Conservation (phyloP, 1,140 invertebrate genomes). For the Drosophila simulans region DNA sequence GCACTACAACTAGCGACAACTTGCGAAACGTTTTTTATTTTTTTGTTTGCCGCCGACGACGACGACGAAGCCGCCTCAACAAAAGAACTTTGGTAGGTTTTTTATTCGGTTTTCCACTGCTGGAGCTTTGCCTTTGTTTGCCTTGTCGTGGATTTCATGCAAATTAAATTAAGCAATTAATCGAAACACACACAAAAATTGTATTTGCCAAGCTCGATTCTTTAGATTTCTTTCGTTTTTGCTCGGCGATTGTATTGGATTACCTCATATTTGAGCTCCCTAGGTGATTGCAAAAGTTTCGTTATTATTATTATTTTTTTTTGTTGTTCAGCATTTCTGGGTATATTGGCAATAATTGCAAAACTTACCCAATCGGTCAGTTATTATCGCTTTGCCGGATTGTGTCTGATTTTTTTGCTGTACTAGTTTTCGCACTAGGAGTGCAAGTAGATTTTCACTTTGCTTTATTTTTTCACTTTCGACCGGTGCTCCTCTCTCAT, state of each 20-base stretch:
- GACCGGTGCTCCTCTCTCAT: slow-evolving; percentile 19
- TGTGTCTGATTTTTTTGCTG: slow-evolving; percentile 5
- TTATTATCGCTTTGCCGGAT: slow-evolving; percentile 29
- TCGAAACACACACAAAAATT: slow-evolving; percentile 44
- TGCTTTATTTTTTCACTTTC: slow-evolving; percentile 22
- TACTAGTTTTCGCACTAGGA: slow-evolving; percentile 16
- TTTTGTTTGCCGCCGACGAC: slow-evolving; percentile 38
- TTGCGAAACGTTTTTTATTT: slow-evolving; percentile 42
- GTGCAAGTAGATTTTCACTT: slow-evolving; percentile 7
- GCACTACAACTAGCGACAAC: slow-evolving; percentile 28
- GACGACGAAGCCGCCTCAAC: slow-evolving; percentile 47
- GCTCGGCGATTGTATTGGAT: slow-evolving; percentile 34
- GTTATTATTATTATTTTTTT: slow-evolving; percentile 16
- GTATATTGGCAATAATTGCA: slow-evolving; percentile 40
- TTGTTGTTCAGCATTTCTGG: slow-evolving; percentile 1
- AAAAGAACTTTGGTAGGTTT: slow-evolving; percentile 80
- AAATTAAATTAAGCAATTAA: slow-evolving; percentile 81
- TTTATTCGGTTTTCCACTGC: slow-evolving; percentile 24
- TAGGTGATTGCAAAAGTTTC: slow-evolving; percentile 42
- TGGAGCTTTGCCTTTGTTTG: slow-evolving; percentile 25
- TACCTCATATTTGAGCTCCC: slow-evolving; percentile 37
- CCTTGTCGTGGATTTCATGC: slow-evolving; percentile 64
- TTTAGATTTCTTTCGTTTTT: slow-evolving; percentile 29
- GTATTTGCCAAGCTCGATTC: slow-evolving; percentile 38
- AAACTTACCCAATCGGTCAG: slow-evolving; percentile 40